Evolutionary conservation across 1,140 invertebrate species (phyloP).

Genomic region (Holcopasites calliopsidis): DNA sequence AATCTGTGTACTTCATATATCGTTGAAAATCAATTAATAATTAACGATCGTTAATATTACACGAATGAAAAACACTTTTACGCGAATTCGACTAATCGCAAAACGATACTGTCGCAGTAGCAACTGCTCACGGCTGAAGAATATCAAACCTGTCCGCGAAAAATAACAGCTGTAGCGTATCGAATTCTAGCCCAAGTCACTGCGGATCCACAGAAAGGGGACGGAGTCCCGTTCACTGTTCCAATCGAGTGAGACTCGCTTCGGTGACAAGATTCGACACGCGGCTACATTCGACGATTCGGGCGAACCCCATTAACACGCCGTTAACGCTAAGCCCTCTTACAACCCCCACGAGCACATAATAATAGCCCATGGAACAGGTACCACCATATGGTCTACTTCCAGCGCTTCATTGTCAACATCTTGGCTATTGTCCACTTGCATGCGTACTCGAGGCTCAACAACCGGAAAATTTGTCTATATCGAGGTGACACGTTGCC

Average conservation of each 20-base stretch:
- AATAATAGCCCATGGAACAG: conserved; percentile 77
- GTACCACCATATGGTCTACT: conserved; percentile 76
- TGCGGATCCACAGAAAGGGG: conserved; percentile 5
- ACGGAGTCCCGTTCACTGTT: conserved; percentile 23
- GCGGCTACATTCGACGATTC: conserved; percentile 29
- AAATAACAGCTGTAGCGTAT: background rate
- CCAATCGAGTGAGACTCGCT: conserved; percentile 15
- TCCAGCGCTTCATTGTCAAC: conserved; percentile 69
- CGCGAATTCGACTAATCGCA: no score
- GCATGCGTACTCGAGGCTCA: conserved; percentile 71
- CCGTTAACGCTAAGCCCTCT: conserved; percentile 69
- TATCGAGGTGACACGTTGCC: conserved; percentile 68
- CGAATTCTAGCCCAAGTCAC: background rate
- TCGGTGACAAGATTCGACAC: conserved; percentile 43
- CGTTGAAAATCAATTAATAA: no score
- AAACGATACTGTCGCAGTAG: no score
- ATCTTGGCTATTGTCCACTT: conserved; percentile 54
- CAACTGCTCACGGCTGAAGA: background rate
- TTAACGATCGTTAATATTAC: no score
- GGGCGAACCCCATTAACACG: conserved; percentile 66
- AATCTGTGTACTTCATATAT: no score
- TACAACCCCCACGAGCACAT: conserved; percentile 73
- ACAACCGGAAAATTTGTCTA: conserved; percentile 77
- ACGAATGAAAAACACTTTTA: no score
- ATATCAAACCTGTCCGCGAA: background rate